These are phyloP conservation scores for Eupithecia vulgata DNA, from an alignment of 2,888 invertebrate species.

Conservation along the genomic window DNA sequence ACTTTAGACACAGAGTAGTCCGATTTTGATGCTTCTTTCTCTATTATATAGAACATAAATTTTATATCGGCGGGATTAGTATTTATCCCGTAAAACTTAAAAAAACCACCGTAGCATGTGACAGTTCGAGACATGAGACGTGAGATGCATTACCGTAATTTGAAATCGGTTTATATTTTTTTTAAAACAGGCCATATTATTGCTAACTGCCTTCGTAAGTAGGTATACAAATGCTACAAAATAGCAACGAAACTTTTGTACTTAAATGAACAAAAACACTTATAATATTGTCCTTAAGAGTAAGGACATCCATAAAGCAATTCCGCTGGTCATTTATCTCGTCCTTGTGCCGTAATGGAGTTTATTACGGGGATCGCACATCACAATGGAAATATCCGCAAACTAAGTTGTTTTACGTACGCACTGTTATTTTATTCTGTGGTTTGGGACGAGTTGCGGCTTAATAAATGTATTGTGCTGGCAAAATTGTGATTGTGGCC, in stretches of 20 bases:
- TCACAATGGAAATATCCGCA: conserved; percentile 35
- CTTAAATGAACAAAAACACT: conserved; percentile 19
- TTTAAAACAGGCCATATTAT: no score
- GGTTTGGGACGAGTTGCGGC: conserved; percentile 11
- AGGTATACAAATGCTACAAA: neutral
- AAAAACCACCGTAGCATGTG: no score
- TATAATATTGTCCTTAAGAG: conserved; percentile 23
- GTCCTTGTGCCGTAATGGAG: conserved; percentile 40
- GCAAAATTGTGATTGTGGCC: conserved; percentile 3
- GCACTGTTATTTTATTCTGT: conserved; percentile 15
- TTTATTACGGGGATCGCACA: conserved; percentile 42
- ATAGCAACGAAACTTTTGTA: conserved; percentile 14
- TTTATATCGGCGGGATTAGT: no score
- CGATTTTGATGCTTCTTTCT: no score
- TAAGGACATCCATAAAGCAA: conserved; percentile 31
- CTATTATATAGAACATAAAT: no score
- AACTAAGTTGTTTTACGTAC: conserved; percentile 33
- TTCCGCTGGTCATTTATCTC: conserved; percentile 40
- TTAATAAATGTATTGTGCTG: conserved; percentile 4
- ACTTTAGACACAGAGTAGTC: no score
- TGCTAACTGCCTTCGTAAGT: neutral
- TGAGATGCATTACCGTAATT: no score
- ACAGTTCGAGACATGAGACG: no score
- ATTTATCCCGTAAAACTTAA: no score
- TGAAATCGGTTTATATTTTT: no score